These are phyloP conservation scores for Gnatocerus cornutus DNA, from an alignment of 2,888 invertebrate species.

Conservation along the genomic window DNA sequence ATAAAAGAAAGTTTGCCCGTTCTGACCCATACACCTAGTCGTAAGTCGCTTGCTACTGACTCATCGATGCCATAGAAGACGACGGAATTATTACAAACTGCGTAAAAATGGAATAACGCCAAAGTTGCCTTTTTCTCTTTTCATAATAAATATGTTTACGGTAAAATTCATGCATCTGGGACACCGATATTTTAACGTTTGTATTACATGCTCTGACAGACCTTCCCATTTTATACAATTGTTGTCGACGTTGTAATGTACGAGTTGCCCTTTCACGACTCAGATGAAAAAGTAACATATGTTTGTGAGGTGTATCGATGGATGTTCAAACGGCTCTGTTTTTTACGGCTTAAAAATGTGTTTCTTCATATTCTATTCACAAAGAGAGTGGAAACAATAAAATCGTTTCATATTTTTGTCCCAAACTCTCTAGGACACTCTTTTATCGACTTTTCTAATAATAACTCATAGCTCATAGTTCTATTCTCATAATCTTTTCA, in stretches of 20 bases:
- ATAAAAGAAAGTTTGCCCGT: slow-evolving; percentile 28
- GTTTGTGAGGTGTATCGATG: slow-evolving; percentile 16
- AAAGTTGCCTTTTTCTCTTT: background rate
- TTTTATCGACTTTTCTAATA: too few species aligned
- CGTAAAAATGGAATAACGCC: background rate
- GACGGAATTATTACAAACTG: slow-evolving; percentile 1
- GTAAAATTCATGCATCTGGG: slow-evolving; percentile 1
- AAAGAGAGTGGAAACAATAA: background rate
- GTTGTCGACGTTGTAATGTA: slow-evolving; percentile 8
- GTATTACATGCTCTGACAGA: slow-evolving; percentile 15
- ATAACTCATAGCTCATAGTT: too few species aligned
- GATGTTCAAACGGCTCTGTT: slow-evolving; percentile 17
- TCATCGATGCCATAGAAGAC: background rate
- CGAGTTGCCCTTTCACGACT: slow-evolving; percentile 4
- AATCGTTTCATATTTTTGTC: too few species aligned
- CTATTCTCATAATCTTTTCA: too few species aligned
- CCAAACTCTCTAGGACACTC: too few species aligned
- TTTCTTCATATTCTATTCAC: background rate
- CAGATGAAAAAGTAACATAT: slow-evolving; percentile 10
- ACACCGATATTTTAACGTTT: slow-evolving; percentile 3
- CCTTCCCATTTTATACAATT: slow-evolving; percentile 22
- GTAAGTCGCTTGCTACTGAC: background rate
- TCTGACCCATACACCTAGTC: slow-evolving; percentile 16
- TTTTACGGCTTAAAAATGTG: background rate
- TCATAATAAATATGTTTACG: slow-evolving; percentile 3